phyloP scores from a whole-genome alignment of 2,888 invertebrate species.

The Quadriops clusia region DNA sequence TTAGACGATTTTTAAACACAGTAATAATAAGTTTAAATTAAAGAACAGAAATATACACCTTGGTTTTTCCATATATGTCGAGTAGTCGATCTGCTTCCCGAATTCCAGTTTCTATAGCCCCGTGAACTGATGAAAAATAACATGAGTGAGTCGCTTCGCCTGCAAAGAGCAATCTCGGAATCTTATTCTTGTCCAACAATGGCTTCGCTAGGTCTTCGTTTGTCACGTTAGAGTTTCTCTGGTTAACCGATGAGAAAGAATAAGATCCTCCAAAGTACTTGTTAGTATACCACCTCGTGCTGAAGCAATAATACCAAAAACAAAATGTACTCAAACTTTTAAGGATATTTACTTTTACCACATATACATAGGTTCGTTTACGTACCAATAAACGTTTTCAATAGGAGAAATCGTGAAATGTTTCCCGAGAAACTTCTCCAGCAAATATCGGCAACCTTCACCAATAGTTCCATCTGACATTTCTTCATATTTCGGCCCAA shows the following conservation, averaged over 20 bases:
- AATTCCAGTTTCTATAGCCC: slow-evolving; percentile 49
- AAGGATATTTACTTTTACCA: neutral
- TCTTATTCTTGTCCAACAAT: slow-evolving; percentile 32
- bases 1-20: neutral
- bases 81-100: slow-evolving; percentile 39
- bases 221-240: slow-evolving; percentile 8
- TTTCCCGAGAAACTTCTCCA: slow-evolving; percentile 43
- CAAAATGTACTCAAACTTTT: slow-evolving; percentile 4
- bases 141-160: slow-evolving; percentile 50
- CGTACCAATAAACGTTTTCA: slow-evolving; percentile 8
- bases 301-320: slow-evolving; percentile 47
- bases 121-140: slow-evolving; percentile 55
- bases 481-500: slow-evolving; percentile 49
- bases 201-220: slow-evolving; percentile 10
- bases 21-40: too few species aligned
- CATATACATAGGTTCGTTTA: slow-evolving; percentile 1
- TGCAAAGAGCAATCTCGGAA: slow-evolving; percentile 46
- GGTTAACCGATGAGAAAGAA: slow-evolving; percentile 16
- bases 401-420: slow-evolving; percentile 41
- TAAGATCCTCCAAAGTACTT: slow-evolving; percentile 40
- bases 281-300: slow-evolving; percentile 60
- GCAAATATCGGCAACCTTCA: slow-evolving; percentile 39
- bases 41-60: too few species aligned
- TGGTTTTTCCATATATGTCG: slow-evolving; percentile 15
- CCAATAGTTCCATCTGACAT: slow-evolving; percentile 43